These are phyloP conservation scores for Phasianus colchicus DNA, from an alignment of 2,113 vertebrate species.

Conservation along the genomic window DNA sequence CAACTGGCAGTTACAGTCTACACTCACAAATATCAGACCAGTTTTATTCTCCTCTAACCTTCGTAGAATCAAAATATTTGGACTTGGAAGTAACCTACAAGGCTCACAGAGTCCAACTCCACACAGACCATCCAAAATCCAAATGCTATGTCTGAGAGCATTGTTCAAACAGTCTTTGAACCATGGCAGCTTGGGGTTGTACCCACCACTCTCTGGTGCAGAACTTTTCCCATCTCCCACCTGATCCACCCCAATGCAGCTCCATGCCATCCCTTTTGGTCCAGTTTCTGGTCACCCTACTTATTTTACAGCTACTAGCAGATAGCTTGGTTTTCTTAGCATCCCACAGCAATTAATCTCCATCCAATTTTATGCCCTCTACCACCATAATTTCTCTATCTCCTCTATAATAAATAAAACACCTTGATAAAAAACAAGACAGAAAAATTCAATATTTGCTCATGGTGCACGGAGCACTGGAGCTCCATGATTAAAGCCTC, in stretches of 20 bases:
- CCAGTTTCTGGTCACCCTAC: background rate
- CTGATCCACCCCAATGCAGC: background rate
- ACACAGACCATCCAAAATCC: background rate
- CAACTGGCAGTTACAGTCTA: background rate
- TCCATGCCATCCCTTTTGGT: background rate
- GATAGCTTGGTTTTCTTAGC: background rate
- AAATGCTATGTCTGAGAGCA: background rate
- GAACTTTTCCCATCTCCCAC: background rate
- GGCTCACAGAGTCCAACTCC: background rate
- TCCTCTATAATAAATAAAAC: background rate
- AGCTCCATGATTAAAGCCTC: background rate
- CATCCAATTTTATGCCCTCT: background rate
- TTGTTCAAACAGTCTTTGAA: background rate
- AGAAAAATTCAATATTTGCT: background rate
- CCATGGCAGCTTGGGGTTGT: background rate
- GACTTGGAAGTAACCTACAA: background rate
- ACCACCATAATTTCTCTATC: background rate
- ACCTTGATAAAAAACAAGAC: rapidly evolving
- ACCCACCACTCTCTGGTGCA: background rate
- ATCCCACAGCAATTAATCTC: background rate
- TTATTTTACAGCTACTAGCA: background rate
- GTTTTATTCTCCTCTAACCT: background rate
- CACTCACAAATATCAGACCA: background rate
- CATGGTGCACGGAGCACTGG: background rate
- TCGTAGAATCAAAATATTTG: background rate